A percentile compares a stretch with the other conserved stretches of the same genome.
These are phyloP conservation scores for Diachrysia chrysitis DNA, from an alignment of 2,888 invertebrate genomes.

Conservation along the genomic window DNA sequence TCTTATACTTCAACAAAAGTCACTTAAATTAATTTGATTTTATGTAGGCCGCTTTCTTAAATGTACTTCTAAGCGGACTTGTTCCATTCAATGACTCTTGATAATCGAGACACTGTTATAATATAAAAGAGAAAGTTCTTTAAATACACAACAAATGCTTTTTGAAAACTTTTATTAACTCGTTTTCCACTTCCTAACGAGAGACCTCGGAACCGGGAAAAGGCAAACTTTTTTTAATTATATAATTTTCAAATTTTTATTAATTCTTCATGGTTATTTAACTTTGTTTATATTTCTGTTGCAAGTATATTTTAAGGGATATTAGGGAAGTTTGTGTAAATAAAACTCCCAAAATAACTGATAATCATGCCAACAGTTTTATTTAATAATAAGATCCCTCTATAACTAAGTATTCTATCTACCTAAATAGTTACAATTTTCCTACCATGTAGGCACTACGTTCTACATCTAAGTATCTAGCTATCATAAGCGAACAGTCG, in stretches of 20 bases:
- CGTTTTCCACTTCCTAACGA: conserved; percentile 60
- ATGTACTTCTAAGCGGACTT: conserved; percentile 60
- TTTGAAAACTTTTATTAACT: conserved; percentile 63
- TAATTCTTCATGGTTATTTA: conserved; percentile 41
- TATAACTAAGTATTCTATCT: conserved; percentile 59
- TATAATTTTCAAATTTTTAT: conserved; percentile 47
- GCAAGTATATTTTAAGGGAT: conserved; percentile 10
- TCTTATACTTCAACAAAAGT: conserved; percentile 50
- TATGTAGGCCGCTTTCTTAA: conserved; percentile 54
- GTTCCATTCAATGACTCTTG: conserved; percentile 64
- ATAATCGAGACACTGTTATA: conserved; percentile 62
- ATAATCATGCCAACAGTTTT: conserved; percentile 74
- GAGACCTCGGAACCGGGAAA: conserved; percentile 36
- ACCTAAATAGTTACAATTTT: conserved; percentile 59
- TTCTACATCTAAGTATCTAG: conserved; percentile 61
- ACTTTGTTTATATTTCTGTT: conserved; percentile 17
- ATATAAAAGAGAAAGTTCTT: conserved; percentile 56
- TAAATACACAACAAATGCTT: conserved; percentile 60
- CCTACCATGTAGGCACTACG: conserved; percentile 63
- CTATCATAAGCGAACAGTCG: conserved; percentile 71
- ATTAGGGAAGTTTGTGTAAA: conserved; percentile 28
- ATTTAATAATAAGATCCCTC: conserved; percentile 63
- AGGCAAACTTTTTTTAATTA: conserved; percentile 44
- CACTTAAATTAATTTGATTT: conserved; percentile 64
- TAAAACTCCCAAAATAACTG: conserved; percentile 59